Evolutionary conservation across 1,140 invertebrate species (phyloP).

Genomic region (Thaumetopoea pityocampa): DNA sequence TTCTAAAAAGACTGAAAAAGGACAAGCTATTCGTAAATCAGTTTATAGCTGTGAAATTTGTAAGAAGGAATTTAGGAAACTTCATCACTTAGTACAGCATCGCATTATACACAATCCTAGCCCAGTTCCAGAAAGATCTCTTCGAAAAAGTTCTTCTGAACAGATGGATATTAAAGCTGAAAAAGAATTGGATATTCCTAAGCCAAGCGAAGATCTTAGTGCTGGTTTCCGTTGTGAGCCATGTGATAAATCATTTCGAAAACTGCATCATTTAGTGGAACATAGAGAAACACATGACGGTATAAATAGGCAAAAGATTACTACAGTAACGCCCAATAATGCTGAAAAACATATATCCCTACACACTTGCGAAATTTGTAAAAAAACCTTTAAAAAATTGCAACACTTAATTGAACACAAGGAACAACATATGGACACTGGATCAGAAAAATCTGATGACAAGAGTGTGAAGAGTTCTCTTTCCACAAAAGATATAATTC

Average conservation of each 20-base stretch:
- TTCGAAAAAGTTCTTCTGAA: slow-evolving; percentile 55
- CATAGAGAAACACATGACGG: slow-evolving; percentile 69
- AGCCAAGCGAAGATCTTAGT: slow-evolving; percentile 49
- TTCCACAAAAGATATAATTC: slow-evolving; percentile 71
- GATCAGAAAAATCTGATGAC: slow-evolving; percentile 63
- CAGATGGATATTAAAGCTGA: slow-evolving; percentile 37
- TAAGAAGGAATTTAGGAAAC: slow-evolving; percentile 69
- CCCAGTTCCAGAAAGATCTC: slow-evolving; percentile 22
- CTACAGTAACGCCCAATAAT: slow-evolving; percentile 15
- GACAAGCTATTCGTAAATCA: slow-evolving; percentile 30
- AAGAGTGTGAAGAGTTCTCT: slow-evolving; percentile 61
- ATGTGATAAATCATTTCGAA: slow-evolving; percentile 74
- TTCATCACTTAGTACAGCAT: slow-evolving; percentile 71
- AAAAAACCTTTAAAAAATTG: slow-evolving; percentile 69
- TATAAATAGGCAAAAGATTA: slow-evolving; percentile 50
- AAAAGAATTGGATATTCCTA: slow-evolving; percentile 26
- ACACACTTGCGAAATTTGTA: slow-evolving; percentile 65
- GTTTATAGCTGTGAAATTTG: slow-evolving; percentile 69
- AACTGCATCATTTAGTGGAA: slow-evolving; percentile 71
- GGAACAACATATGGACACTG: slow-evolving; percentile 66
- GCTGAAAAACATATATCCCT: slow-evolving; percentile 30
- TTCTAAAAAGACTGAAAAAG: slow-evolving; percentile 33
- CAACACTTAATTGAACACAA: slow-evolving; percentile 69
- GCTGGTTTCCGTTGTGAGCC: slow-evolving; percentile 72
- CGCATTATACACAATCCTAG: slow-evolving; percentile 58